Evolutionary conservation across 2,888 invertebrate species (phyloP).

Genomic region (Gnatocerus cornutus): DNA sequence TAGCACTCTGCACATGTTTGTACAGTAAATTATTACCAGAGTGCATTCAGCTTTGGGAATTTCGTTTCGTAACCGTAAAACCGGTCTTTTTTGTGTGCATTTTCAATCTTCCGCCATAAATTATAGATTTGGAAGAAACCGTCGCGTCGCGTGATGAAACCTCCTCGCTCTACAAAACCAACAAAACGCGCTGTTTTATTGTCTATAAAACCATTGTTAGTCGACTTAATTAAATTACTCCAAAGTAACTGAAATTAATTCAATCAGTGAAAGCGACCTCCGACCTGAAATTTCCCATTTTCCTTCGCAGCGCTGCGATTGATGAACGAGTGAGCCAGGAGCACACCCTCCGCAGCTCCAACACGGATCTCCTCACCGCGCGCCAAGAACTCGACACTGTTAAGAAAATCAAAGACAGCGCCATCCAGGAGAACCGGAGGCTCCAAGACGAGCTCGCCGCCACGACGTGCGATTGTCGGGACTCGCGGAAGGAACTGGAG

Average conservation of each 20-base stretch:
- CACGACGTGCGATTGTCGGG: constrained; percentile 76
- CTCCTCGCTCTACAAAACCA: constrained; percentile 36
- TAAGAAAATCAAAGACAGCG: constrained; percentile 75
- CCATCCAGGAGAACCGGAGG: constrained; percentile 79
- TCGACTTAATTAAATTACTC: background rate
- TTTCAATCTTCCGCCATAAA: no score
- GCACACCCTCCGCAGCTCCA: constrained; percentile 62
- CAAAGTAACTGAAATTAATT: constrained; percentile 20
- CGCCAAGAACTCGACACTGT: constrained; percentile 76
- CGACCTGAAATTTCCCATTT: background rate
- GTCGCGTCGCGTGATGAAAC: no score
- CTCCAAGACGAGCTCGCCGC: constrained; percentile 83
- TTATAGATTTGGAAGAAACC: background rate
- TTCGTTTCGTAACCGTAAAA: constrained; percentile 37
- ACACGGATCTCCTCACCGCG: constrained; percentile 74
- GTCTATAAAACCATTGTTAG: constrained; percentile 7
- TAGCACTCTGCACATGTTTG: constrained; percentile 24
- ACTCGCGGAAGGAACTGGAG: constrained; percentile 79
- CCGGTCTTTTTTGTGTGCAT: constrained; percentile 27
- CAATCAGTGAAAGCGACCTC: background rate
- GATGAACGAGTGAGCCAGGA: constrained; percentile 43
- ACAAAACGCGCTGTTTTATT: constrained; percentile 29
- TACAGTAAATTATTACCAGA: constrained; percentile 33
- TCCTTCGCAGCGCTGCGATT: constrained; percentile 21
- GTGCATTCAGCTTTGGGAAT: constrained; percentile 33